Evolutionary conservation across 2,797 vertebrate species (phyloP).

Genomic region (Muscicapa striata): DNA sequence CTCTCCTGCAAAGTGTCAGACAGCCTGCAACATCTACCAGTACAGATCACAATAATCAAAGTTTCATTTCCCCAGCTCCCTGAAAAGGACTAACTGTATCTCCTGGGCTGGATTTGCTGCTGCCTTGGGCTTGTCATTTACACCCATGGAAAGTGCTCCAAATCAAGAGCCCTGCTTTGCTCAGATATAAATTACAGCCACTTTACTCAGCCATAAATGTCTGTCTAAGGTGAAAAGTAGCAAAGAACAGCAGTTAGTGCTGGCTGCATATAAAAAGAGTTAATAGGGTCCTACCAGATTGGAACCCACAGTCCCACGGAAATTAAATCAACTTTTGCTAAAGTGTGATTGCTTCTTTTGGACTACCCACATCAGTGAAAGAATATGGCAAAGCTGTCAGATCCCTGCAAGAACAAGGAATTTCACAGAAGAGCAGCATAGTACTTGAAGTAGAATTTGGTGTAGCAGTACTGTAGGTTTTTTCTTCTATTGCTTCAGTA

Average conservation of each 20-base stretch:
- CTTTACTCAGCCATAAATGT: constrained; percentile 12
- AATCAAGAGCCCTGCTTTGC: constrained; percentile 1
- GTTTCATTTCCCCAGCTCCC: not conserved
- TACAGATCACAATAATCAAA: not conserved
- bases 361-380: not conserved
- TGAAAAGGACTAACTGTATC: not conserved
- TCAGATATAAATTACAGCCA: constrained; percentile 17
- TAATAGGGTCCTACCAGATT: not conserved
- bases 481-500: constrained; percentile 8
- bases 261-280: not conserved
- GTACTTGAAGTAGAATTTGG: not conserved
- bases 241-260: not conserved
- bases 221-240: constrained; percentile 10
- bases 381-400: not conserved
- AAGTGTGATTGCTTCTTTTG: not conserved
- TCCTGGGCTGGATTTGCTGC: constrained; percentile 12
- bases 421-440: not conserved
- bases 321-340: constrained; percentile 13
- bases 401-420: not conserved
- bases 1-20: not conserved
- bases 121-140: constrained; percentile 39
- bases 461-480: not conserved
- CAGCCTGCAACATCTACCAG: not conserved
- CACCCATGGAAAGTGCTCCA: constrained; percentile 18
- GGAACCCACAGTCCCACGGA: not conserved